Evolutionary conservation across 2,113 vertebrate species (phyloP), one percentile per base, ranked within the genome.

Genomic region (Xiphorhynchus elegans): DNA sequence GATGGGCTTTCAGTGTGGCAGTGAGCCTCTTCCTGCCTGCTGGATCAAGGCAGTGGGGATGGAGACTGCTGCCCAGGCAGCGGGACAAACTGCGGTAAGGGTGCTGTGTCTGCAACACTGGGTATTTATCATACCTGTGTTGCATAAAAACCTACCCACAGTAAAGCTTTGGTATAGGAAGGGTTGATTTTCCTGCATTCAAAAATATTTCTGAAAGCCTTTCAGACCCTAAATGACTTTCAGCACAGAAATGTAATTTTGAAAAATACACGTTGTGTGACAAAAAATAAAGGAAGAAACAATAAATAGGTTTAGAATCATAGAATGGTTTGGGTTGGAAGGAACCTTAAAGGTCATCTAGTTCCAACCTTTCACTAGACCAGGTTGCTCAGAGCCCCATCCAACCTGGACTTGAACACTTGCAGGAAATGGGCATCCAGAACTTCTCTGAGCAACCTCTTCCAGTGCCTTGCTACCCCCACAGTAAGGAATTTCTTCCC

Each of bases 31-130:
- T 37, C 7, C 28, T 42, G 60, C 62, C 39, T 4, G 4, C n/a
- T 44, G 70, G 4, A 16, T 28, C 26, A 1, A 33, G 72, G 68
- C 77, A 7, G 35, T 17, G 10, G 2, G 3, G 31, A 1, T 23
- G 9, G 13, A 7, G 24, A 17, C 2, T 0, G 0, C 53, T 24
- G 49, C 84, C 21, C 2, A 2, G 44, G 10, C 44, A n/a, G 64
- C 0, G 0, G 8, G 29, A 49, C 73, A 31, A n/a, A 10, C 35
- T 7, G 79, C 37, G 12, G 20, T 7, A 1, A 23, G 10, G 37
- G 3, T n/a, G 53, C 49, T 53, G 37, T 33, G 40, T 10, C 72
- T 91, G 78, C 75, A 37, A 0, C 49, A 5, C 39, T 1, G 10
- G 14, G 1, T 59, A 18, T 24, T 66, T 56, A 5, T 55, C 46